phyloP scores from a whole-genome alignment of 2,888 invertebrate species.

The Cyclophora punctaria region DNA sequence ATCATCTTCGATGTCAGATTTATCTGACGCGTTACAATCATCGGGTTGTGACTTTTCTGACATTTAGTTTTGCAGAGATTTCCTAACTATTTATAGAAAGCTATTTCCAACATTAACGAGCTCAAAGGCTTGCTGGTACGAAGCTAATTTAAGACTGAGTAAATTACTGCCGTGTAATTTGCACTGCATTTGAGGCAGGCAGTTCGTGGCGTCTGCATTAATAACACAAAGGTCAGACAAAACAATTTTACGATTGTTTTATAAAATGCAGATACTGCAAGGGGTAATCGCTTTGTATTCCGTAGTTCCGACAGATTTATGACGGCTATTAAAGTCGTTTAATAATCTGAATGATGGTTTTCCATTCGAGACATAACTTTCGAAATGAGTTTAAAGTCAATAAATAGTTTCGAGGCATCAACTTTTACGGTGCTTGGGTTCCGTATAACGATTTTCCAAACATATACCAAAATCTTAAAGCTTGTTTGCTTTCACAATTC shows the following conservation, averaged over 20 bases:
- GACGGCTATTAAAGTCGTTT: background rate
- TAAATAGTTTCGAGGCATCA: no score
- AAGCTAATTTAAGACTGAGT: constrained; percentile 12
- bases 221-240: constrained; percentile 16
- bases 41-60: no score
- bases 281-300: constrained; percentile 5
- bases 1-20: background rate
- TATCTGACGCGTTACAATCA: background rate
- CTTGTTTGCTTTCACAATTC: no score
- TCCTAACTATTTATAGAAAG: no score
- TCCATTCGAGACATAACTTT: no score
- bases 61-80: no score
- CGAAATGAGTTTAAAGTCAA: no score
- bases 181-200: constrained; percentile 35
- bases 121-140: constrained; percentile 1
- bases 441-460: no score
- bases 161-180: constrained; percentile 27
- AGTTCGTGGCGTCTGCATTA: constrained; percentile 19
- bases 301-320: constrained; percentile 5
- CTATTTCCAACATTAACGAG: no score
- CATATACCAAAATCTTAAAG: no score
- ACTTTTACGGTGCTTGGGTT: no score
- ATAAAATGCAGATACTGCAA: constrained; percentile 8
- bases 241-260: constrained; percentile 9
- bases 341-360: no score